These are phyloP conservation scores for Bombus ignitus DNA, from an alignment of 1,140 invertebrate genomes.

Conservation along the genomic window DNA sequence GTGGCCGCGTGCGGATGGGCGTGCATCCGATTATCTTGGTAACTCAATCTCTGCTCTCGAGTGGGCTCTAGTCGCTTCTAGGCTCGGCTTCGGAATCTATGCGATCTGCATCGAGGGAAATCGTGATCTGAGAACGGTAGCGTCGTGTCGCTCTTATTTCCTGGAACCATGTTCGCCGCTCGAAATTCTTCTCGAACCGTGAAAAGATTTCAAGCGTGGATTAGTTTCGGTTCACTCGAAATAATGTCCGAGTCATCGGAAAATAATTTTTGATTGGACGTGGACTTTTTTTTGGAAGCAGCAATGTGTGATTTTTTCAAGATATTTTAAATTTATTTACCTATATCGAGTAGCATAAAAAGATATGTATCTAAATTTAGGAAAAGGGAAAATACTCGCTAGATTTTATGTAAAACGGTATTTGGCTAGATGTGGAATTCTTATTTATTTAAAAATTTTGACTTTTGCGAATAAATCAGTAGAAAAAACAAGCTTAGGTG, in stretches of 20 bases:
- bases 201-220: not conserved
- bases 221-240: not conserved
- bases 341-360: too few relatives aligned
- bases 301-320: not conserved
- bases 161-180: not conserved
- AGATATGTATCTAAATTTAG: too few relatives aligned
- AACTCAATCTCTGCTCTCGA: slow-evolving; percentile 74
- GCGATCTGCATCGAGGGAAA: slow-evolving; percentile 54
- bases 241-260: not conserved
- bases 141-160: slow-evolving; percentile 11
- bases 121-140: slow-evolving; percentile 38
- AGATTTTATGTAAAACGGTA: not conserved
- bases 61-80: slow-evolving; percentile 55
- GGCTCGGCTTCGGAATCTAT: slow-evolving; percentile 40
- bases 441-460: too few relatives aligned
- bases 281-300: not conserved
- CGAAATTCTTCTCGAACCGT: slow-evolving; percentile 8
- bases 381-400: too few relatives aligned
- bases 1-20: slow-evolving; percentile 70
- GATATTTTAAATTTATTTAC: not conserved
- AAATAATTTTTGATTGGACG: not conserved
- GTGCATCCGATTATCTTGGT: slow-evolving; percentile 78
- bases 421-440: not conserved
- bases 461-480: too few relatives aligned
- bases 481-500: too few relatives aligned